A percentile compares a stretch with the other conserved stretches of the same genome.
Evolutionary conservation across 1,140 invertebrate genomes (phyloP).

Genomic region (Chymomyza costata): DNA sequence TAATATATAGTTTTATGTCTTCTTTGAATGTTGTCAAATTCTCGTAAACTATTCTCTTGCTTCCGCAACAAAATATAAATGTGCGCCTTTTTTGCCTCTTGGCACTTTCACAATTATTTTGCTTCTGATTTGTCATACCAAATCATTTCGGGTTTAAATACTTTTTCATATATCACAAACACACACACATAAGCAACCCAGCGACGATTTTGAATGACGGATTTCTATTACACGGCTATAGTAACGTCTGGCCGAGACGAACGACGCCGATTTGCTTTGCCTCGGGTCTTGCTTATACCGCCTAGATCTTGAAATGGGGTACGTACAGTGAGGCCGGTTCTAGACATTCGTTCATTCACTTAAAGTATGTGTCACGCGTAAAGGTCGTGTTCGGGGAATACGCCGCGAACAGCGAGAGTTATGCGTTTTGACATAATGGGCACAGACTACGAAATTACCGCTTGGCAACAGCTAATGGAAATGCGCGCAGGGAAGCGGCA

Average conservation of each 20-base stretch:
- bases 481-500: background rate
- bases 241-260: conserved; percentile 32
- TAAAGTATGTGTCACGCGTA: conserved; percentile 51
- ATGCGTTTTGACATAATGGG: conserved; percentile 24
- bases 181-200: background rate
- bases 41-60: conserved; percentile 2
- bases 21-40: conserved; percentile 2
- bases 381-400: conserved; percentile 59
- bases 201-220: conserved; percentile 12
- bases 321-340: too few species aligned
- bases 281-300: background rate
- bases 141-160: conserved; percentile 64
- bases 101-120: conserved; percentile 55
- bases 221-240: conserved; percentile 22
- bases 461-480: conserved; percentile 19
- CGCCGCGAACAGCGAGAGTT: conserved; percentile 21
- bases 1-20: too few species aligned
- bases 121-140: conserved; percentile 63
- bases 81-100: conserved; percentile 35
- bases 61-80: background rate
- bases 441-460: background rate
- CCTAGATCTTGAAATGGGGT: conserved; percentile 40
- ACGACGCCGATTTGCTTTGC: background rate
- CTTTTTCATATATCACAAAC: conserved; percentile 19
- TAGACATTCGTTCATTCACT: conserved; percentile 17